Evolutionary conservation across 2,113 vertebrate species (phyloP).

Genomic region (Monarcha castaneiventris): DNA sequence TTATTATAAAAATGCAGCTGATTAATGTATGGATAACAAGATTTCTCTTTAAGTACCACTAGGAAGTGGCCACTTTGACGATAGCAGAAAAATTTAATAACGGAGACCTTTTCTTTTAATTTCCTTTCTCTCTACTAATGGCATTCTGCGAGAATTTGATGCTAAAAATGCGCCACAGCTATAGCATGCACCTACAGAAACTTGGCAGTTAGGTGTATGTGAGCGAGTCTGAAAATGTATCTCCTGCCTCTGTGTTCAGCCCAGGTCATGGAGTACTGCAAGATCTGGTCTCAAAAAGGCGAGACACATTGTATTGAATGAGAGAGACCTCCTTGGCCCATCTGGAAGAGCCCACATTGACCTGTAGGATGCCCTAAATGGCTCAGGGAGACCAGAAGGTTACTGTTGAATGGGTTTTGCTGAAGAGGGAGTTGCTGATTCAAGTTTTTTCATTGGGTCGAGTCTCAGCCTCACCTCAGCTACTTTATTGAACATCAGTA

Average conservation of each 20-base stretch:
- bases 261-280: rapidly evolving
- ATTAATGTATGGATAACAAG: slow-evolving; percentile 15
- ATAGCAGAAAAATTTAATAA: slow-evolving; percentile 17
- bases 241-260: not conserved
- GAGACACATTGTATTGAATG: not conserved
- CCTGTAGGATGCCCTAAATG: not conserved
- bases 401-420: not conserved
- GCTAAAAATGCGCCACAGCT: not conserved
- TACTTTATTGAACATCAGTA: not conserved
- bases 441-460: rapidly evolving
- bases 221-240: not conserved
- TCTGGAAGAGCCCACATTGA: not conserved
- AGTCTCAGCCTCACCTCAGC: not conserved
- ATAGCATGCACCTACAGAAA: not conserved
- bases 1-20: not conserved
- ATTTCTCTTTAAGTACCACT: not conserved
- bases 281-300: not conserved
- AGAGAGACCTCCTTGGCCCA: not conserved
- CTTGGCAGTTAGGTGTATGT: not conserved
- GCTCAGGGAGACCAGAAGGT: not conserved
- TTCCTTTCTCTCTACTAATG: slow-evolving; percentile 5
- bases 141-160: not conserved
- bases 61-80: slow-evolving; percentile 3
- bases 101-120: not conserved
- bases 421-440: not conserved